phyloP scores from a whole-genome alignment of 2,797 vertebrate species.

The Periophthalmus magnuspinnatus region DNA sequence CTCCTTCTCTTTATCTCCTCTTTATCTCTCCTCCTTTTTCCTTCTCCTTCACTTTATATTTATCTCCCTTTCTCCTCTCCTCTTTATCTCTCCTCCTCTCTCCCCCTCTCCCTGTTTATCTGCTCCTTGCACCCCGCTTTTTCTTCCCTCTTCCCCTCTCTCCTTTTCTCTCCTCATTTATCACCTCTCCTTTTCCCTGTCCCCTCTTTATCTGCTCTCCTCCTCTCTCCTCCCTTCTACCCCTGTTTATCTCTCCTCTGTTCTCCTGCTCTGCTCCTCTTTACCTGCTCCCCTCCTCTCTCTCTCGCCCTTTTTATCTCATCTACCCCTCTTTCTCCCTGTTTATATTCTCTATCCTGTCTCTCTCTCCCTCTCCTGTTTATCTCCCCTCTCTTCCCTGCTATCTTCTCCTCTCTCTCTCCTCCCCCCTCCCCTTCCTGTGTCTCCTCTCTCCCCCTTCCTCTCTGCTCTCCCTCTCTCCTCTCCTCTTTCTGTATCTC shows the following conservation, averaged over 20 bases:
- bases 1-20: neutral
- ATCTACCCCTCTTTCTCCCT: neutral
- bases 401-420: neutral
- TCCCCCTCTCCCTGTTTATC: too few species aligned
- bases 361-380: neutral
- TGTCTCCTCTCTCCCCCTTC: neutral
- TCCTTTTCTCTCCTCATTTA: neutral
- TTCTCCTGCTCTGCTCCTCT: neutral
- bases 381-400: accelerated
- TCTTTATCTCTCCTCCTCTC: too few species aligned
- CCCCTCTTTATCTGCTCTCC: neutral
- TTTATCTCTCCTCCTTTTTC: too few species aligned
- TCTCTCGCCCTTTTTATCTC: neutral
- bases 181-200: neutral
- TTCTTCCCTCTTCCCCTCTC: too few species aligned
- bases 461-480: neutral
- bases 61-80: too few species aligned
- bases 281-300: neutral
- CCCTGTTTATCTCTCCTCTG: neutral
- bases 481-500: neutral
- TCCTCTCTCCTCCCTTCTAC: neutral
- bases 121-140: too few species aligned
- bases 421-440: neutral
- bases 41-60: too few species aligned
- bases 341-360: neutral